Evolutionary conservation across 2,888 invertebrate species (phyloP).

Genomic region (Drosophila buzzatii): DNA sequence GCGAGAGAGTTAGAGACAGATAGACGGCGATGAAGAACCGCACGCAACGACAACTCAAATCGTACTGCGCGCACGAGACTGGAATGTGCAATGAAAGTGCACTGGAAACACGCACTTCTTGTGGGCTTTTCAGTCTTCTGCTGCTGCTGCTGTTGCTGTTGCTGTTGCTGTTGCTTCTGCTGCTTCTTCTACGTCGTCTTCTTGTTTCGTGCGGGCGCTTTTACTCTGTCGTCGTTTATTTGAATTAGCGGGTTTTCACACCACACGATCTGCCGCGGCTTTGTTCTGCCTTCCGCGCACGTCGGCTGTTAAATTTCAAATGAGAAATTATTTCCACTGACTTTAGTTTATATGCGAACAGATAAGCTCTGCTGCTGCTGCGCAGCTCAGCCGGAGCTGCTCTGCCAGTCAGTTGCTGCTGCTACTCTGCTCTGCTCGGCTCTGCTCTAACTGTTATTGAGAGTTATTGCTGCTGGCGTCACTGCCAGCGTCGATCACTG

Average conservation of each 20-base stretch:
- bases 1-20: background rate
- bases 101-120: conserved; percentile 56
- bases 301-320: conserved; percentile 81
- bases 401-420: conserved; percentile 31
- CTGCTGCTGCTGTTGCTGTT: background rate
- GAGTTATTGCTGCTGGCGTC: conserved; percentile 38
- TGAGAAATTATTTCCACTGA: conserved; percentile 80
- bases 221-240: conserved; percentile 25
- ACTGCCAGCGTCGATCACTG: conserved; percentile 34
- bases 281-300: conserved; percentile 65
- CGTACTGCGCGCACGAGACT: conserved; percentile 45
- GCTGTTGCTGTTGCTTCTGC: conserved; percentile 2
- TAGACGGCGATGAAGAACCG: conserved; percentile 36
- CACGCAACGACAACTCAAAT: conserved; percentile 51
- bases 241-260: conserved; percentile 53
- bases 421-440: conserved; percentile 25
- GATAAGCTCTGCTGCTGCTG: conserved; percentile 64
- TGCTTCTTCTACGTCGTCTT: conserved; percentile 16
- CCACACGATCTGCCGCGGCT: conserved; percentile 56
- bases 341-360: conserved; percentile 83
- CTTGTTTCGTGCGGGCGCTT: conserved; percentile 5
- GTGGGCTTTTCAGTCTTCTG: conserved; percentile 22
- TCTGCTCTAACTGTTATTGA: conserved; percentile 22
- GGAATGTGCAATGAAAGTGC: conserved; percentile 43
- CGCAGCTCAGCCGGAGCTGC: conserved; percentile 34